These are phyloP conservation scores for Psettodes erumei DNA, from an alignment of 2,113 vertebrate species.

Conservation along the genomic window DNA sequence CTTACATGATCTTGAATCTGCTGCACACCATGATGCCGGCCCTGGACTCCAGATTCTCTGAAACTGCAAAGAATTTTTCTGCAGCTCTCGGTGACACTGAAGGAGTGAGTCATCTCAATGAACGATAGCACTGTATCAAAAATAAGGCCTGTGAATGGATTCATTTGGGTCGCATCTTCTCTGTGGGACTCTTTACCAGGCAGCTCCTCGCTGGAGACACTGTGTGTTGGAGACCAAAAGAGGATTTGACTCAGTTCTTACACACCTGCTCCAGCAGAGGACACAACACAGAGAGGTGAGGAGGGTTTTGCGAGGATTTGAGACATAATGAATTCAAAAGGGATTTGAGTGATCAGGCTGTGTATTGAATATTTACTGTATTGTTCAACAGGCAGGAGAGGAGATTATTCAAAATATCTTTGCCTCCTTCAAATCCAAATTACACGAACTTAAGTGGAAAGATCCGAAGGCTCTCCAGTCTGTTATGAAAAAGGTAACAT, in stretches of 20 bases:
- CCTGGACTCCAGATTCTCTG: slow-evolving; percentile 79
- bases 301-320: neutral
- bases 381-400: slow-evolving; percentile 73
- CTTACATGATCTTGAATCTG: slow-evolving; percentile 82
- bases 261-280: slow-evolving; percentile 62
- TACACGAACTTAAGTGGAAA: slow-evolving; percentile 70
- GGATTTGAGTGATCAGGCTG: neutral
- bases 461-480: slow-evolving; percentile 52
- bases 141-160: neutral
- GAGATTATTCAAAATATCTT: slow-evolving; percentile 75
- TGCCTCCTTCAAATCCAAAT: slow-evolving; percentile 73
- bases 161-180: slow-evolving; percentile 10
- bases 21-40: slow-evolving; percentile 82
- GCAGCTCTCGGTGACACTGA: slow-evolving; percentile 51
- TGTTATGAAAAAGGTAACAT: slow-evolving; percentile 76
- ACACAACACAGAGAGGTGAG: slow-evolving; percentile 69
- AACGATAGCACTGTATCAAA: neutral
- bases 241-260: slow-evolving; percentile 76
- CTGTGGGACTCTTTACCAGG: slow-evolving; percentile 51
- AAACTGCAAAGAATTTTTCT: slow-evolving; percentile 70
- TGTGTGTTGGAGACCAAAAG: slow-evolving; percentile 78
- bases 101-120: slow-evolving; percentile 54
- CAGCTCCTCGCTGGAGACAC: slow-evolving; percentile 77
- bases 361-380: neutral
- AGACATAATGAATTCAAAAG: neutral